phyloP scores from a whole-genome alignment of 1,140 invertebrate genomes.

The Bombus soroeensis region DNA sequence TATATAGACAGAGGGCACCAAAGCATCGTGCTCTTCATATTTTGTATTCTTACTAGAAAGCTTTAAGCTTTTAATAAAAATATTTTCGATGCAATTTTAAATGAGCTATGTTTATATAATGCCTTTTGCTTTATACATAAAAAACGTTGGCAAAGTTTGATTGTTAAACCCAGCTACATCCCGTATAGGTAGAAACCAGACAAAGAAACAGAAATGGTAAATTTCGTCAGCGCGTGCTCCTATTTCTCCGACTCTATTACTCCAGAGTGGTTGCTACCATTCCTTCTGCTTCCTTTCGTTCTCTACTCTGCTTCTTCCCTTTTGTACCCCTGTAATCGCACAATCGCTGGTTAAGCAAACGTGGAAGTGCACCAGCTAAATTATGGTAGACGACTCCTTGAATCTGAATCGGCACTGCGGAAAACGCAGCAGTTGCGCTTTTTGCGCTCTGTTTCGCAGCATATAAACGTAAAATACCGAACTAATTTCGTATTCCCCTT shows the following conservation, averaged over 20 bases:
- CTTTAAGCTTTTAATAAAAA: too few relatives aligned
- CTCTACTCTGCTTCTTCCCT: background rate
- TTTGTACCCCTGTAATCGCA: background rate
- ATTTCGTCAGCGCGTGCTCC: background rate
- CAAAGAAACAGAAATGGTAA: background rate
- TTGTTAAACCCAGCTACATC: too few relatives aligned
- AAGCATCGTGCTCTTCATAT: too few relatives aligned
- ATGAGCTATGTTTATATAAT: too few relatives aligned
- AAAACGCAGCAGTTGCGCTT: slow-evolving; percentile 40
- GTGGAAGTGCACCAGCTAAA: background rate
- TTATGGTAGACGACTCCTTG: slow-evolving; percentile 18
- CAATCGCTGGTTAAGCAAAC: slow-evolving; percentile 46
- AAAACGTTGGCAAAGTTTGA: background rate
- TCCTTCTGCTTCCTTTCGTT: background rate
- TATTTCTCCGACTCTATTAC: background rate
- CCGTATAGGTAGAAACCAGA: too few relatives aligned
- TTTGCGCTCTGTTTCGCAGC: slow-evolving; percentile 4
- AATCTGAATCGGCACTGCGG: background rate
- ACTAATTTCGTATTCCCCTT: slow-evolving; percentile 32
- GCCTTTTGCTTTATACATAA: too few relatives aligned
- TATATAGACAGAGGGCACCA: background rate
- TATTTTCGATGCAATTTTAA: too few relatives aligned
- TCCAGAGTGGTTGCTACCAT: background rate
- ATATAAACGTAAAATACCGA: slow-evolving; percentile 1
- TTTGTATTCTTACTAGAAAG: too few relatives aligned